Evolutionary conservation across 1,140 invertebrate genomes (phyloP), one percentile per base, ranked within the genome.

Genomic region (Drosophila fuyamai): DNA sequence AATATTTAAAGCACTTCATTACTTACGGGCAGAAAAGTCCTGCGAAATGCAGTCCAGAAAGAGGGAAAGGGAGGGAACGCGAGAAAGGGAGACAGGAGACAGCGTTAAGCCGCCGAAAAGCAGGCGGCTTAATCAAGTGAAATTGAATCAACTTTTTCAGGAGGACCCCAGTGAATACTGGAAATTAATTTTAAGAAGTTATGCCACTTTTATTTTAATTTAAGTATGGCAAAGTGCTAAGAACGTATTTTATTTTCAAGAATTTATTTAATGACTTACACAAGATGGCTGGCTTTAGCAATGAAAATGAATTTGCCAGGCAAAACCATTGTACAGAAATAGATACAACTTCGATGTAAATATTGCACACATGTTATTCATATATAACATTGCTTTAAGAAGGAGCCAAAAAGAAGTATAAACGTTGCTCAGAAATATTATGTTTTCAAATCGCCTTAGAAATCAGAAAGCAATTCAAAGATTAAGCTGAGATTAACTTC

Each of bases 1-100:
- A 89, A 89, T 89, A 89, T 89, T 89, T 89, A 84, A 89, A 79
- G 74, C 84, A 89, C 74, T 89, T 83, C 84, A 89, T 89, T 89
- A 84, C 84, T 84, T 76, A 62, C 68, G 14, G 46, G 5, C 54
- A 9, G 32, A 38, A 55, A 43, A 46, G 50, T 44, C 54, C 38
- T 41, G 27, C 13, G 5, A 27, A 56, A 16, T 12, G 10, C 16
- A 51, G 29, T 51, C 14, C n/a, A n/a, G 36, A 9, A 5, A 27
- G 12, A 35, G 8, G 23, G 6, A 40, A 12, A 41, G 23, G 40
- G 32, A 29, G 13, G 7, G 18, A 18, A 18, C 18, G 1, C 7
- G 1, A 5, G 32, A 44, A 32, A 16, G 29, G 14, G 53, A 35
- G 44, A 47, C 38, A 7, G 54, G 32, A 32, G 23, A 38, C 48